A percentile compares a stretch with the other conserved stretches of the same genome.
phyloP scores from a whole-genome alignment of 2,888 invertebrate genomes.

The Cephus nigrinus region DNA sequence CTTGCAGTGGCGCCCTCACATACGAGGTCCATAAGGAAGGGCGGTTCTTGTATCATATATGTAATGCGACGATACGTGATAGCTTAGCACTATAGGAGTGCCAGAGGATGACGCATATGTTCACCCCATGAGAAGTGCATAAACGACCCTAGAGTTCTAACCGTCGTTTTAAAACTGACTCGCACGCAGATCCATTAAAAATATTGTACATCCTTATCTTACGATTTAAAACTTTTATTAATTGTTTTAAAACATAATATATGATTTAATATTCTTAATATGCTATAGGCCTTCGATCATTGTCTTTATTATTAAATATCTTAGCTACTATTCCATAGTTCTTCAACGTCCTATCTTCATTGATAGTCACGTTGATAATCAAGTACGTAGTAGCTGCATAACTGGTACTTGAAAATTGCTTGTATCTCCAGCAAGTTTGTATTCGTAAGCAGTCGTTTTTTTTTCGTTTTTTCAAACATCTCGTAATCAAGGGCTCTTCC shows the following conservation, averaged over 20 bases:
- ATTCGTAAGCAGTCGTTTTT: not conserved
- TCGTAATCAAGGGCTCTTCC: not conserved
- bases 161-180: not conserved
- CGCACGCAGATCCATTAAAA: not conserved
- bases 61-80: not conserved
- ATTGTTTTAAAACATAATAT: not conserved
- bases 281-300: not conserved
- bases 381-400: not conserved
- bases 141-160: not conserved
- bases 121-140: not conserved
- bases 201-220: not conserved
- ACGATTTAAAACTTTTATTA: not conserved
- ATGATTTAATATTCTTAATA: not conserved
- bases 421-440: not conserved
- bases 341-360: not conserved
- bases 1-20: not conserved
- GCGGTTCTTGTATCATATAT: not conserved
- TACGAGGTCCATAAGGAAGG: not conserved
- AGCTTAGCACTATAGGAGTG: not conserved
- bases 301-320: not conserved
- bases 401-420: not conserved
- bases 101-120: not conserved
- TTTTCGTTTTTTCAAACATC: not conserved
- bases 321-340: not conserved
- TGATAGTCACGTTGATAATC: not conserved